Conservation (phyloP, 2,888 invertebrate genomes). For the Tubulanus polymorphus region DNA sequence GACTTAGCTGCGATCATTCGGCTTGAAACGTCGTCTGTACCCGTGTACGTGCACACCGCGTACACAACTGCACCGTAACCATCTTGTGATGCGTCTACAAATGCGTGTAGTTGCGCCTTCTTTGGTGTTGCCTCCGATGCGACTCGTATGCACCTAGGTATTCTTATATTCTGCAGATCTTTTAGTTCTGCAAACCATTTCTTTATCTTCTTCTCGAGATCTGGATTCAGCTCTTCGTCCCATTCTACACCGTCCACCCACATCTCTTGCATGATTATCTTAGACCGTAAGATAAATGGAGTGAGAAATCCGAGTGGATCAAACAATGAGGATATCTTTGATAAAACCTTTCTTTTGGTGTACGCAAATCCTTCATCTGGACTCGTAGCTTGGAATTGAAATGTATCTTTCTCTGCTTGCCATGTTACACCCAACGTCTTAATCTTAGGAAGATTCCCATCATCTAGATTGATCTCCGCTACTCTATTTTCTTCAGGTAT, state of each 20-base stretch:
- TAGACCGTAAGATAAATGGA: slow-evolving; percentile 25
- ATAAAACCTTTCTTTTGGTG: slow-evolving; percentile 6
- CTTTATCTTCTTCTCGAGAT: slow-evolving; percentile 5
- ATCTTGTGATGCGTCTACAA: slow-evolving; percentile 4
- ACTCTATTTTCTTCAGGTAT: neutral
- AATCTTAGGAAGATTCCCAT: slow-evolving; percentile 2
- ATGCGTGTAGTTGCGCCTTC: too few relatives aligned
- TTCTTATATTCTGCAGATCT: slow-evolving; percentile 1
- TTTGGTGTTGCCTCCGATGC: too few relatives aligned
- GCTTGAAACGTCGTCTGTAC: neutral
- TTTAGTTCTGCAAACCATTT: slow-evolving; percentile 20
- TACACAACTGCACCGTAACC: slow-evolving; percentile 6
- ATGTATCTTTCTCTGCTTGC: neutral
- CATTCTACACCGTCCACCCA: slow-evolving; percentile 29
- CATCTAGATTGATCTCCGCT: slow-evolving; percentile 2
- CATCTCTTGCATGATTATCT: slow-evolving; percentile 30
- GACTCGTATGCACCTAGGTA: slow-evolving; percentile 1
- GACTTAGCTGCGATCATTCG: slow-evolving; percentile 6
- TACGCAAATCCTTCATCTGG: neutral
- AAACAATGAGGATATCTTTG: slow-evolving; percentile 5
- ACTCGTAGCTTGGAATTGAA: neutral
- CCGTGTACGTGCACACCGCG: neutral
- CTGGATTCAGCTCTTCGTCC: slow-evolving; percentile 25
- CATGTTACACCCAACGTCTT: neutral
- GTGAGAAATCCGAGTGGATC: slow-evolving; percentile 28